Conservation (phyloP, 2,113 vertebrate species). For the Mixornis gularis region DNA sequence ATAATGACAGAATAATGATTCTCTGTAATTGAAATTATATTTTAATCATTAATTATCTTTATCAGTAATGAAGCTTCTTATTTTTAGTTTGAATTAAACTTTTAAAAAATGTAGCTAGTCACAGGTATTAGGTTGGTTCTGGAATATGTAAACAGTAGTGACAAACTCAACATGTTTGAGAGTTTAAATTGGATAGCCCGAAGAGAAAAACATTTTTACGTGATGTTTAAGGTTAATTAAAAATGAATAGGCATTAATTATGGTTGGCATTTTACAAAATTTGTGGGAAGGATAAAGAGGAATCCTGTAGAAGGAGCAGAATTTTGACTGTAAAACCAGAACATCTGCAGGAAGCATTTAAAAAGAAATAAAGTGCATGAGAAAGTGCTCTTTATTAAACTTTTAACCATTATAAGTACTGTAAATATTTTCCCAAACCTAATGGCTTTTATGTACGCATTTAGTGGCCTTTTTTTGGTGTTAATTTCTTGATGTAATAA, state of each 20-base stretch:
- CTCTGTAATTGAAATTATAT: not conserved
- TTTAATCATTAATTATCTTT: not conserved
- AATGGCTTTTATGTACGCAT: not conserved
- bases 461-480: not conserved
- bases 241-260: slow-evolving; percentile 45
- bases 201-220: slow-evolving; percentile 13
- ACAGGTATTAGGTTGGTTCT: not conserved
- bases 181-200: slow-evolving; percentile 31
- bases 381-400: not conserved
- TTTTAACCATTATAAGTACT: not conserved
- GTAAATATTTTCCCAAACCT: not conserved
- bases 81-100: not conserved
- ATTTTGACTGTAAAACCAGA: not conserved
- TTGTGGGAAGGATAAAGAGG: slow-evolving; percentile 11
- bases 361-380: not conserved
- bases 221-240: slow-evolving; percentile 44
- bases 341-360: not conserved
- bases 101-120: not conserved
- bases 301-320: not conserved
- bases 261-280: slow-evolving; percentile 8
- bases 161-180: not conserved
- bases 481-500: not conserved
- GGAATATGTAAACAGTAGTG: not conserved
- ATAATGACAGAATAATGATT: not conserved
- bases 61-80: not conserved